Conservation (phyloP, 1,140 invertebrate species). For the Drosophila aff. region DNA sequence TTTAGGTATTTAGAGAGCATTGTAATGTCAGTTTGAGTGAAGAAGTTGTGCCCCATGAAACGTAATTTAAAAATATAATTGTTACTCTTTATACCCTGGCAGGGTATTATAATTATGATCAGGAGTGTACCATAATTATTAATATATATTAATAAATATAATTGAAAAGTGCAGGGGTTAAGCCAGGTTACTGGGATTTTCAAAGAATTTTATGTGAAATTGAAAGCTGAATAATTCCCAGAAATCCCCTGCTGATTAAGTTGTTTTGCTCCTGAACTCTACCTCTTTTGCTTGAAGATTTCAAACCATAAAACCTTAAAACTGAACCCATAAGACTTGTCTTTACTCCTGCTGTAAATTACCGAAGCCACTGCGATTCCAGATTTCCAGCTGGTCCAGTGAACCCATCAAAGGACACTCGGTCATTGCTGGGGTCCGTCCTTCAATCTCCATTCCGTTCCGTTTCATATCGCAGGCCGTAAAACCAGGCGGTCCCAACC, state of each 20-base stretch:
- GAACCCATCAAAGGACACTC: conserved; percentile 5
- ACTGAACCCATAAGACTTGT: background rate
- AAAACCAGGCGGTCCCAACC: conserved; percentile 3
- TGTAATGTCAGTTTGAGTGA: background rate
- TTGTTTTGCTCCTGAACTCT: background rate
- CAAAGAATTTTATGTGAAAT: too few relatives aligned
- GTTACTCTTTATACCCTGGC: background rate
- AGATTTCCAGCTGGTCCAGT: conserved; percentile 2
- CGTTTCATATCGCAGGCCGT: conserved; percentile 22
- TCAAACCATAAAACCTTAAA: conserved; percentile 1
- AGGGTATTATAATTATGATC: too few relatives aligned
- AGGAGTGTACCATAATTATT: too few relatives aligned
- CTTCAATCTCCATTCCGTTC: conserved; percentile 34
- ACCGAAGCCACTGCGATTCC: background rate
- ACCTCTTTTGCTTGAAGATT: background rate
- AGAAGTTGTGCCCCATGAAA: background rate
- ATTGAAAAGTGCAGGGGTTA: background rate
- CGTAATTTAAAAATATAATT: too few relatives aligned
- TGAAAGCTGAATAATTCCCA: background rate
- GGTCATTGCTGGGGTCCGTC: background rate
- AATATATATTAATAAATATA: background rate
- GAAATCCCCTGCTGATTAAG: background rate
- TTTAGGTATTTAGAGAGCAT: background rate
- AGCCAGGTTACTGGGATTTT: background rate
- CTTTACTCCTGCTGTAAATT: background rate